Conservation (phyloP, 1,140 invertebrate genomes). For the Monomorium pharaonis region DNA sequence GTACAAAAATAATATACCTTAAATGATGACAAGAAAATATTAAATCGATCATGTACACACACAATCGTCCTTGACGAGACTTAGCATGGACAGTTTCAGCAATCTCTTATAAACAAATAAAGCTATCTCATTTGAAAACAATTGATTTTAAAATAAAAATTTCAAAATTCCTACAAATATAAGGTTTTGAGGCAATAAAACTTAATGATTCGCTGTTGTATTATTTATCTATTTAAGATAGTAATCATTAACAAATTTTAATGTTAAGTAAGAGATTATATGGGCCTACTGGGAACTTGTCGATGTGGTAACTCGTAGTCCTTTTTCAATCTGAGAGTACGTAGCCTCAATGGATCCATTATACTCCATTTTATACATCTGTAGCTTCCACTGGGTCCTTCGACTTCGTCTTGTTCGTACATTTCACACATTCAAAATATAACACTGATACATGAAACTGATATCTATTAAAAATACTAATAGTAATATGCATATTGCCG, state of each 20-base stretch:
- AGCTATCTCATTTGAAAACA: neutral
- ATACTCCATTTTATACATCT: neutral
- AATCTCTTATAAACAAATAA: neutral
- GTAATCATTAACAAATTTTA: neutral
- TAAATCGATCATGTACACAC: no score
- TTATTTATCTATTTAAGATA: conserved; percentile 2
- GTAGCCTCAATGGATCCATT: neutral
- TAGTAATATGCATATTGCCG: neutral
- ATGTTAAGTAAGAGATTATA: neutral
- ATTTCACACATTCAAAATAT: neutral
- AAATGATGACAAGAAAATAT: no score
- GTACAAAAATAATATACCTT: no score
- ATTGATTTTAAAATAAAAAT: neutral
- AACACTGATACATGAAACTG: no score
- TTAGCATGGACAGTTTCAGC: no score
- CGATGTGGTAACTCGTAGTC: neutral
- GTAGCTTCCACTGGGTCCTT: no score
- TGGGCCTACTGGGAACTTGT: neutral
- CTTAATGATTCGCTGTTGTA: neutral
- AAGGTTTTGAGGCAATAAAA: neutral
- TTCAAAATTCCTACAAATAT: neutral
- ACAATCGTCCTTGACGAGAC: no score
- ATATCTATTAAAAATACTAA: neutral
- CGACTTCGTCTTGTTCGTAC: neutral
- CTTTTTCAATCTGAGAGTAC: neutral